Percentiles rank a stretch among this genome's conserved stretches.
phyloP scores from a whole-genome alignment of 1,140 invertebrate genomes.

The Halictus rubicundus region DNA sequence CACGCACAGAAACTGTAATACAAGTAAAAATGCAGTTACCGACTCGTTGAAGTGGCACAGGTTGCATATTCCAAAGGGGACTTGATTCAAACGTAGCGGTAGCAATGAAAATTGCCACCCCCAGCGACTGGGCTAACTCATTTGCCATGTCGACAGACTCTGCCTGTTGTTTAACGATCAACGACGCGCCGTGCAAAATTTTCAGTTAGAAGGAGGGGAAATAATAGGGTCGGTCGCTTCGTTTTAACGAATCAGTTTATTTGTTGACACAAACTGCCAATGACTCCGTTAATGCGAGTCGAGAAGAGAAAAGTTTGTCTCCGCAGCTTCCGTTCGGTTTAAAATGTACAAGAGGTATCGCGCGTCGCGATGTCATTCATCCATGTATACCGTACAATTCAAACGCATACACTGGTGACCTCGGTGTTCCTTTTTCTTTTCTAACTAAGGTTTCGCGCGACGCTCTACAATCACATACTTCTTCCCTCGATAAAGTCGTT shows the following conservation, averaged over 20 bases:
- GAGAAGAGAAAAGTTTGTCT: constrained; percentile 34
- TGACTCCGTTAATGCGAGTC: constrained; percentile 40
- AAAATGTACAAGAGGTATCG: constrained; percentile 52
- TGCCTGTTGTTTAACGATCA: too few relatives aligned
- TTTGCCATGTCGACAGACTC: too few relatives aligned
- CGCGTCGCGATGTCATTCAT: constrained; percentile 38
- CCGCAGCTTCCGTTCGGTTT: constrained; percentile 41
- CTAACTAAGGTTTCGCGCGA: constrained; percentile 25
- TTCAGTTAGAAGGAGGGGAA: too few relatives aligned
- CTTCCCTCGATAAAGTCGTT: constrained; percentile 10
- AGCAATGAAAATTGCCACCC: too few relatives aligned
- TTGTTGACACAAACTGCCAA: constrained; percentile 53
- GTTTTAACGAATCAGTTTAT: constrained; percentile 58
- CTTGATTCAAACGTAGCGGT: too few relatives aligned
- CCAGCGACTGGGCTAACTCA: too few relatives aligned
- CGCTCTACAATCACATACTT: constrained; percentile 16
- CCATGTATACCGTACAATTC: constrained; percentile 12
- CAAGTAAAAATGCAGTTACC: too few relatives aligned
- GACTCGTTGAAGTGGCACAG: too few relatives aligned
- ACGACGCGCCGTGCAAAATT: too few relatives aligned
- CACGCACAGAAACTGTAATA: too few relatives aligned
- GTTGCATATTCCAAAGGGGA: too few relatives aligned
- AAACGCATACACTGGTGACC: constrained; percentile 3
- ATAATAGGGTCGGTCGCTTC: neutral
- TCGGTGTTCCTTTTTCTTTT: constrained; percentile 11